Evolutionary conservation across 2,797 vertebrate species (phyloP).

Genomic region (Aeoliscus strigatus): DNA sequence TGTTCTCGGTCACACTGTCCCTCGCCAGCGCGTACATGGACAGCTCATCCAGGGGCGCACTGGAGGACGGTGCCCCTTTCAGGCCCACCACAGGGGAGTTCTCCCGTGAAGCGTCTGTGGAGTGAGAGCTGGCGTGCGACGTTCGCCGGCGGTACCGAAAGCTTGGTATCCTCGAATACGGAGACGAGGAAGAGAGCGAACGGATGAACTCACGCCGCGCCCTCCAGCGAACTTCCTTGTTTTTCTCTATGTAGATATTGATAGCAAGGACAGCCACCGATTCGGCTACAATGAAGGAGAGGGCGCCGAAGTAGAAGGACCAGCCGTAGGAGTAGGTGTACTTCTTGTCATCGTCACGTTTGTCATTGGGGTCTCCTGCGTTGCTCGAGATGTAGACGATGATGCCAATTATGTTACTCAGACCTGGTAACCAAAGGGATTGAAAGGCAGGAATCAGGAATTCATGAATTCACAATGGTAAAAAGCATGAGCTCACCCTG

Average conservation of each 20-base stretch:
- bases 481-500: not conserved
- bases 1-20: slow-evolving; percentile 83
- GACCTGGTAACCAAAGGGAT: slow-evolving; percentile 70
- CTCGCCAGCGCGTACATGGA: slow-evolving; percentile 95
- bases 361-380: slow-evolving; percentile 92
- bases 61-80: slow-evolving; percentile 79
- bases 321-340: slow-evolving; percentile 96
- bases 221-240: slow-evolving; percentile 90
- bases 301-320: slow-evolving; percentile 98
- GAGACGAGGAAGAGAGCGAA: slow-evolving; percentile 85
- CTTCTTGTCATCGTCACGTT: slow-evolving; percentile 94
- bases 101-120: slow-evolving; percentile 89
- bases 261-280: slow-evolving; percentile 93
- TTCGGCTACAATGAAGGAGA: slow-evolving; percentile 97
- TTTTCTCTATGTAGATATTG: slow-evolving; percentile 98
- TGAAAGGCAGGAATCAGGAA: not conserved
- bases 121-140: slow-evolving; percentile 89
- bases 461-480: not conserved
- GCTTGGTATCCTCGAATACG: slow-evolving; percentile 96
- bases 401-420: slow-evolving; percentile 99
- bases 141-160: slow-evolving; percentile 89
- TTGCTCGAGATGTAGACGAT: slow-evolving; percentile 99
- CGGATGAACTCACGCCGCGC: slow-evolving; percentile 87
- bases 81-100: slow-evolving; percentile 81
- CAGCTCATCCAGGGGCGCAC: slow-evolving; percentile 86